Evolutionary conservation across 92 coral and sea anemone genomes (phyloP).

Genomic region (Chrysogorgia sp.): DNA sequence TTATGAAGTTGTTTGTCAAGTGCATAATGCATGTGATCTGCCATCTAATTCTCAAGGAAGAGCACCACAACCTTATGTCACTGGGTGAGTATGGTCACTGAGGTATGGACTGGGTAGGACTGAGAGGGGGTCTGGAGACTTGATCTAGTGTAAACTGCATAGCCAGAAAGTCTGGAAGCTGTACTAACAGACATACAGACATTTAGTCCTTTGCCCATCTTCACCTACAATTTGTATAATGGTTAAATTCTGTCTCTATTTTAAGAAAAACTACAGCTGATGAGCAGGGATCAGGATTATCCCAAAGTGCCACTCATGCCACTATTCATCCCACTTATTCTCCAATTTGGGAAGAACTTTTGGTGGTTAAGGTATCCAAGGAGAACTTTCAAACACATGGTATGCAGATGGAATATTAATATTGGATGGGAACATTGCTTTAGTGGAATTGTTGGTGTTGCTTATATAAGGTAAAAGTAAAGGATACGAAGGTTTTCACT

Average conservation of each 20-base stretch:
- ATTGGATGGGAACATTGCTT: background rate
- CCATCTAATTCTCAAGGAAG: constrained; percentile 75
- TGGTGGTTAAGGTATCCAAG: constrained; percentile 69
- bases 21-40: constrained; percentile 83
- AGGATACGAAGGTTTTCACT: too few species aligned
- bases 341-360: constrained; percentile 82
- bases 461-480: too few species aligned
- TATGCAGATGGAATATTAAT: constrained; percentile 1
- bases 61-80: constrained; percentile 84
- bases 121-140: too few species aligned
- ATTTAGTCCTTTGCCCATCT: too few species aligned
- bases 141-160: too few species aligned
- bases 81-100: constrained; percentile 58
- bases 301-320: constrained; percentile 82
- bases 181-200: background rate
- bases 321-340: constrained; percentile 78
- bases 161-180: too few species aligned
- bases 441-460: background rate
- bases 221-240: background rate
- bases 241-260: background rate
- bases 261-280: constrained; percentile 67
- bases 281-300: constrained; percentile 44
- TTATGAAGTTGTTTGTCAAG: constrained; percentile 78
- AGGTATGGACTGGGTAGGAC: constrained; percentile 17
- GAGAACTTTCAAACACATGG: constrained; percentile 70